A percentile compares a stretch with the other conserved stretches of the same genome.
Conservation (phyloP, 2,113 vertebrate genomes). For the Numenius arquata region DNA sequence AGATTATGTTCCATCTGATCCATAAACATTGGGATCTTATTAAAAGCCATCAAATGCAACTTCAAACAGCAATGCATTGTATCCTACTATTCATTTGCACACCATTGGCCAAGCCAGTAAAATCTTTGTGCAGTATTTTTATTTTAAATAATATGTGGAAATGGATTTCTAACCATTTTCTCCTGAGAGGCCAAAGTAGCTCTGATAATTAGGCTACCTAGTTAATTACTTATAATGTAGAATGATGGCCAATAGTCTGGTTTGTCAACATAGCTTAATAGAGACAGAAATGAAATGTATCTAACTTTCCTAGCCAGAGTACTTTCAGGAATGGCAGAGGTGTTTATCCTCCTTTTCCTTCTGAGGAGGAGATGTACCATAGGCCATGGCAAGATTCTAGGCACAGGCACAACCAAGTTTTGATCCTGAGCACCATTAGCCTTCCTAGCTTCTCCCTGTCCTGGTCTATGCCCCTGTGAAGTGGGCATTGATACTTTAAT, state of each 20-base stretch:
- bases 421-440: not conserved
- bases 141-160: not conserved
- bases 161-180: not conserved
- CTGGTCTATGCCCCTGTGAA: not conserved
- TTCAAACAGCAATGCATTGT: not conserved
- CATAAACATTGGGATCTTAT: slow-evolving; percentile 9
- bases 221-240: slow-evolving; percentile 3
- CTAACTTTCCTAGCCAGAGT: not conserved
- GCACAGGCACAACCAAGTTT: not conserved
- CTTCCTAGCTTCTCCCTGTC: not conserved
- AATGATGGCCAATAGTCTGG: not conserved
- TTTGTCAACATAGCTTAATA: not conserved
- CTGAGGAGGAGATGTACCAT: not conserved
- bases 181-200: not conserved
- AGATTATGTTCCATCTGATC: slow-evolving; percentile 46
- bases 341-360: not conserved
- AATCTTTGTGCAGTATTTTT: not conserved
- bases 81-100: not conserved
- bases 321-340: not conserved
- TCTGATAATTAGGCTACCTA: not conserved
- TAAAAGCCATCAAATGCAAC: not conserved
- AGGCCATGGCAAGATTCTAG: not conserved
- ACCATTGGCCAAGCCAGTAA: not conserved
- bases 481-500: not conserved
- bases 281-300: not conserved